Evolutionary conservation across 1,140 invertebrate genomes (phyloP).

Genomic region (Microvelia longipes): DNA sequence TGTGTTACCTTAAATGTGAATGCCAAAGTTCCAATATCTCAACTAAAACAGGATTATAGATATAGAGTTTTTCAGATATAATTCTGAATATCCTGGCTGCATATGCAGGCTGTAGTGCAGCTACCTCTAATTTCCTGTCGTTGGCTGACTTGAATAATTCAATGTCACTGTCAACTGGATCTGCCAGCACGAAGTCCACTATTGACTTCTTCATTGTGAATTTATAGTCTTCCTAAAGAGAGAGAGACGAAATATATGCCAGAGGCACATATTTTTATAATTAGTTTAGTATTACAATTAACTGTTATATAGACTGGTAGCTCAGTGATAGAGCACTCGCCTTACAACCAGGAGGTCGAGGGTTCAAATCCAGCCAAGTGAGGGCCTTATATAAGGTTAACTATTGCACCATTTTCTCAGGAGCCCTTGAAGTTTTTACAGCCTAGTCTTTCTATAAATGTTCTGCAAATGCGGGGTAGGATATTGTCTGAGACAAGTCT

Average conservation of each 20-base stretch:
- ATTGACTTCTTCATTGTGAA: slow-evolving; percentile 74
- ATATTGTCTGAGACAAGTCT: too few species aligned
- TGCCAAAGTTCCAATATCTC: slow-evolving; percentile 71
- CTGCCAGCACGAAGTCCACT: slow-evolving; percentile 71
- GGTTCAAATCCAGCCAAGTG: neutral
- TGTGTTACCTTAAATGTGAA: slow-evolving; percentile 26
- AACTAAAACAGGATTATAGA: slow-evolving; percentile 59
- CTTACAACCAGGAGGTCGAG: neutral
- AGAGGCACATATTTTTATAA: neutral
- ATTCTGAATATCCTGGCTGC: neutral
- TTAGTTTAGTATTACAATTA: slow-evolving; percentile 8
- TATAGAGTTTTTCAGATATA: neutral
- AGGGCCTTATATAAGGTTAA: neutral
- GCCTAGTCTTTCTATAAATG: too few species aligned
- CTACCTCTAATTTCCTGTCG: slow-evolving; percentile 3
- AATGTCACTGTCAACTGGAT: slow-evolving; percentile 36
- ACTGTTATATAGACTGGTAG: too few species aligned
- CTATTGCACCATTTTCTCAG: neutral
- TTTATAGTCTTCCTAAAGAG: slow-evolving; percentile 52
- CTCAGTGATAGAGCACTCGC: too few species aligned
- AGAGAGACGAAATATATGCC: neutral
- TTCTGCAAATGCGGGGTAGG: too few species aligned
- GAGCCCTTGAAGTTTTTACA: too few species aligned
- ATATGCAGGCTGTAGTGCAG: slow-evolving; percentile 9
- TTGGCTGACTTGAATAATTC: neutral